Evolutionary conservation across 2,888 invertebrate genomes (phyloP).

Genomic region (Melinopterus prodromus): DNA sequence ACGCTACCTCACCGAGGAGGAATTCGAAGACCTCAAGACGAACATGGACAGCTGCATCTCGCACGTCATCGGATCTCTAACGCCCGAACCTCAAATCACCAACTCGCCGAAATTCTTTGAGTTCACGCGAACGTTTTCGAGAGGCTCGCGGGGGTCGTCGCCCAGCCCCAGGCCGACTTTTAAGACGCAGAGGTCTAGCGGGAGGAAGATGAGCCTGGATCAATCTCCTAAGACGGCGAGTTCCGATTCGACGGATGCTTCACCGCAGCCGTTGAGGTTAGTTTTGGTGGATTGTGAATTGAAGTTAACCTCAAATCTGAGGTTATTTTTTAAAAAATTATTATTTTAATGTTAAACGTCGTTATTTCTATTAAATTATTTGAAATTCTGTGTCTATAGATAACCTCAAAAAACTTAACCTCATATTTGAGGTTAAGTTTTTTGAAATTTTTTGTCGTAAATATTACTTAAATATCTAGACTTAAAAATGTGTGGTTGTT

Average conservation of each 20-base stretch:
- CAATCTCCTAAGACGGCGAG: slow-evolving; percentile 45
- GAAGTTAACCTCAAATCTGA: too few relatives aligned
- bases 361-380: too few relatives aligned
- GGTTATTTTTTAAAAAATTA: too few relatives aligned
- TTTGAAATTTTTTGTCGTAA: too few relatives aligned
- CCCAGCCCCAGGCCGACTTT: slow-evolving; percentile 58
- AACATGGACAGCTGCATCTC: slow-evolving; percentile 85
- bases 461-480: too few relatives aligned
- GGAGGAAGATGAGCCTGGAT: slow-evolving; percentile 56
- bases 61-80: slow-evolving; percentile 71
- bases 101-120: slow-evolving; percentile 54
- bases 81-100: slow-evolving; percentile 57
- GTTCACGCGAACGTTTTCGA: slow-evolving; percentile 51
- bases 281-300: neutral
- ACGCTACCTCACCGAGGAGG: slow-evolving; percentile 75
- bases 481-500: too few relatives aligned
- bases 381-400: too few relatives aligned
- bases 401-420: too few relatives aligned
- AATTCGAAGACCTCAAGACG: slow-evolving; percentile 82
- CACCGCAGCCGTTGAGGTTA: slow-evolving; percentile 33
- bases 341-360: too few relatives aligned
- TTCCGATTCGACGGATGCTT: slow-evolving; percentile 28
- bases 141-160: slow-evolving; percentile 55
- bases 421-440: too few relatives aligned
- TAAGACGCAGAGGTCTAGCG: slow-evolving; percentile 55